A percentile compares a stretch with the other conserved stretches of the same genome.
Conservation (phyloP, 1,140 invertebrate genomes). For the Acyrthosiphon pisum region DNA sequence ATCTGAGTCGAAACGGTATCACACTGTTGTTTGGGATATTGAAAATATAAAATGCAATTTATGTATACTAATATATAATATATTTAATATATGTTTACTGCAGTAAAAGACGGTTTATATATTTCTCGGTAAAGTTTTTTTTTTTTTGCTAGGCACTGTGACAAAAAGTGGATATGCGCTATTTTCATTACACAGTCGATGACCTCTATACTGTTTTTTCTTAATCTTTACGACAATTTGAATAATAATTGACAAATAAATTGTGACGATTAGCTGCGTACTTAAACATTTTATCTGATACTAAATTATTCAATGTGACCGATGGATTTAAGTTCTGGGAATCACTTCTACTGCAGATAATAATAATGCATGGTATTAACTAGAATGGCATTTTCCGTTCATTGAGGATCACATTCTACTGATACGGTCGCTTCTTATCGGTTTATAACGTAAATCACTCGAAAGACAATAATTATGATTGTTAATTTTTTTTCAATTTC, state of each 20-base stretch:
- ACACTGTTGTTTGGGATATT: background rate
- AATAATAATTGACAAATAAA: background rate
- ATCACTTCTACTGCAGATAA: background rate
- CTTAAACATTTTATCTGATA: slow-evolving; percentile 6
- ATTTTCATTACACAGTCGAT: background rate
- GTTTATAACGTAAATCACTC: background rate
- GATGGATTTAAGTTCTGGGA: background rate
- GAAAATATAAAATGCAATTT: background rate
- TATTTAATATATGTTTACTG: background rate
- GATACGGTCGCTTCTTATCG: slow-evolving; percentile 5
- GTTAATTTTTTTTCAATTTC: background rate
- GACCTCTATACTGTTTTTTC: background rate
- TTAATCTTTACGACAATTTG: background rate
- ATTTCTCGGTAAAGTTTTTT: background rate
- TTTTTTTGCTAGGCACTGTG: background rate
- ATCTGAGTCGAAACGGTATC: background rate
- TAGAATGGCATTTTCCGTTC: background rate
- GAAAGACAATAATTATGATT: background rate
- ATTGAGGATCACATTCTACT: background rate
- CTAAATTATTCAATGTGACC: slow-evolving; percentile 6
- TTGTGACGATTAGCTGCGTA: background rate
- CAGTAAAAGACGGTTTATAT: background rate
- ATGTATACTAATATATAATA: background rate
- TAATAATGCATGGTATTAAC: slow-evolving; percentile 4
- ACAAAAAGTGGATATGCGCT: background rate